Conservation (phyloP, 2,797 vertebrate genomes). For the Sebastes reedi region DNA sequence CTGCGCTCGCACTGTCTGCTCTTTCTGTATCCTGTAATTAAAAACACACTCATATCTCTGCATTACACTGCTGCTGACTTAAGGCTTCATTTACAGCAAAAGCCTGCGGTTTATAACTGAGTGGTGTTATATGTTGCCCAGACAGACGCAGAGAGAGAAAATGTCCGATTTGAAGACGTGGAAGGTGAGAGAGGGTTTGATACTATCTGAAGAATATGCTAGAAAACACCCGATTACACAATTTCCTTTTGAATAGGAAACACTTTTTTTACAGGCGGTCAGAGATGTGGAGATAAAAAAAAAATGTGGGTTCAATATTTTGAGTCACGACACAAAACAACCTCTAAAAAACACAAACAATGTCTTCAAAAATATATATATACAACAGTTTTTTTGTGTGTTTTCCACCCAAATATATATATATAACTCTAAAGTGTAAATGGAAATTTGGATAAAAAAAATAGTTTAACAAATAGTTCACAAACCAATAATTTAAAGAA, state of each 20-base stretch:
- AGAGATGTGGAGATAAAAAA: not conserved
- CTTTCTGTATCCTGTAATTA: conserved; percentile 23
- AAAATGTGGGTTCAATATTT: not conserved
- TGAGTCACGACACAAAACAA: not conserved
- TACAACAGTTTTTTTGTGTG: not conserved
- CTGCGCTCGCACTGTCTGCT: conserved; percentile 45
- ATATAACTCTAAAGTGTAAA: too few relatives aligned
- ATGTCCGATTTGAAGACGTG: conserved; percentile 69
- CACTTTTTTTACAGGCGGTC: not conserved
- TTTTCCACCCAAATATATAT: too few relatives aligned
- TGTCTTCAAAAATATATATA: not conserved
- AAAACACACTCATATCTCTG: conserved; percentile 14
- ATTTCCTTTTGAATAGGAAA: not conserved
- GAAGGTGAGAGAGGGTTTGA: conserved; percentile 28
- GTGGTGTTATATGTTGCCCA: conserved; percentile 8
- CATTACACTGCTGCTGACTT: conserved; percentile 5
- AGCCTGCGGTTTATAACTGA: conserved; percentile 11
- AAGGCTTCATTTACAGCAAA: conserved; percentile 30
- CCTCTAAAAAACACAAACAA: not conserved
- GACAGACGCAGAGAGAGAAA: conserved; percentile 46
- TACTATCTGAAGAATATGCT: conserved; percentile 4
- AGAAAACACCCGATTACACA: not conserved
- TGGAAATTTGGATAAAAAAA: not conserved
- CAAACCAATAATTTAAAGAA: not conserved
- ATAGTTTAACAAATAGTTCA: not conserved